Conservation (phyloP, 2,888 invertebrate species). For the Lypha dubia region DNA sequence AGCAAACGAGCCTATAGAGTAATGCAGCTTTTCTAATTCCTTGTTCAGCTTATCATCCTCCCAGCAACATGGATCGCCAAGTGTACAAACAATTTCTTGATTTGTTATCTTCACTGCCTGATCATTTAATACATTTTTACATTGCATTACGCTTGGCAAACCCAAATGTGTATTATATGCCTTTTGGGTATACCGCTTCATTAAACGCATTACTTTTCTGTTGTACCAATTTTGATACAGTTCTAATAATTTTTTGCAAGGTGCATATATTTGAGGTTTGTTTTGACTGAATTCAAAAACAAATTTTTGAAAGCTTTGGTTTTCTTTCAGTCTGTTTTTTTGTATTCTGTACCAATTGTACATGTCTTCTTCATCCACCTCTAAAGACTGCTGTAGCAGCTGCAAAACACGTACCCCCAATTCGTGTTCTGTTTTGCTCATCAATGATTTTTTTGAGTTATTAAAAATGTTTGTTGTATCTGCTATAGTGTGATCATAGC, state of each 20-base stretch:
- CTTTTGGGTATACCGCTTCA: slow-evolving; percentile 60
- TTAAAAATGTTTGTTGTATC: slow-evolving; percentile 72
- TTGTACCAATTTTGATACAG: slow-evolving; percentile 77
- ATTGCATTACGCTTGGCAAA: slow-evolving; percentile 76
- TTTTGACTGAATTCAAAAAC: slow-evolving; percentile 73
- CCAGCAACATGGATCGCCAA: slow-evolving; percentile 66
- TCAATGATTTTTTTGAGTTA: slow-evolving; percentile 71
- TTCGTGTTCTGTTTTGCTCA: slow-evolving; percentile 75
- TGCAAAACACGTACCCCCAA: slow-evolving; percentile 76
- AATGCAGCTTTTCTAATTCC: slow-evolving; percentile 72
- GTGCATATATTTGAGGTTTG: slow-evolving; percentile 75
- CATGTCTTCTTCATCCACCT: slow-evolving; percentile 74
- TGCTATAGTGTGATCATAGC: slow-evolving; percentile 74
- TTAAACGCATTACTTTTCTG: slow-evolving; percentile 50
- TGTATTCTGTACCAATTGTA: slow-evolving; percentile 72
- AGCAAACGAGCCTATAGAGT: slow-evolving; percentile 74
- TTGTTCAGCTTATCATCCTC: slow-evolving; percentile 32
- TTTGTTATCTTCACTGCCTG: slow-evolving; percentile 73
- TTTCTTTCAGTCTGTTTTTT: slow-evolving; percentile 74
- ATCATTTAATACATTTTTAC: slow-evolving; percentile 69
- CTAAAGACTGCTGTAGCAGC: slow-evolving; percentile 69
- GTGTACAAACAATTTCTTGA: slow-evolving; percentile 70
- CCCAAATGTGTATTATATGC: slow-evolving; percentile 77
- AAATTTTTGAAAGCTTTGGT: slow-evolving; percentile 74
- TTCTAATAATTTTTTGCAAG: slow-evolving; percentile 73